These are phyloP conservation scores for Leptoclinus maculatus DNA, from an alignment of 2,797 vertebrate genomes.

Conservation along the genomic window DNA sequence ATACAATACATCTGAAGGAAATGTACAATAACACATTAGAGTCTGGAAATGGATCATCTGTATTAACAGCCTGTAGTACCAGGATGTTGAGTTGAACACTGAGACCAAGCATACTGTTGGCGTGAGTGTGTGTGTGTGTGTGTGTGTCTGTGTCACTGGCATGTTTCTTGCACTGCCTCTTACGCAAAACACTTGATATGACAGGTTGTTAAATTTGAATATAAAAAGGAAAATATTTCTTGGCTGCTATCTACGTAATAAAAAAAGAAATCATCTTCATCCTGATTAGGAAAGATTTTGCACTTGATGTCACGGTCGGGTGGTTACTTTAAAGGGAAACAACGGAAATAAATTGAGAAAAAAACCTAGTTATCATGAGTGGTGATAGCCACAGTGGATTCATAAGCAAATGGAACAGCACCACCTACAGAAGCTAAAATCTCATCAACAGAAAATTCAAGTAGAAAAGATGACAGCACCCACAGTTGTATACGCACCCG, in stretches of 20 bases:
- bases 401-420: neutral
- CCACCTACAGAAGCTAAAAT: neutral
- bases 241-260: neutral
- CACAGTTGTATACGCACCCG: neutral
- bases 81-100: neutral
- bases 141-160: neutral
- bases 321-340: neutral
- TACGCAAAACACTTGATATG: too few species aligned
- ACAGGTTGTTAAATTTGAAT: neutral
- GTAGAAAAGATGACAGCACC: neutral
- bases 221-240: neutral
- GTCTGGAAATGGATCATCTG: constrained; percentile 16
- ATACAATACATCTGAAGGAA: constrained; percentile 3
- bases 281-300: neutral
- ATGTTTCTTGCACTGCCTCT: neutral
- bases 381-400: neutral
- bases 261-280: neutral
- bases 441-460: neutral
- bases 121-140: neutral
- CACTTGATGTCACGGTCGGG: neutral
- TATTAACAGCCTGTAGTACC: neutral
- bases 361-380: neutral
- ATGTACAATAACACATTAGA: neutral
- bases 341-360: neutral
- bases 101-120: neutral